These are phyloP conservation scores for Mechanitis mazaeus DNA, from an alignment of 2,888 invertebrate species.

Conservation along the genomic window DNA sequence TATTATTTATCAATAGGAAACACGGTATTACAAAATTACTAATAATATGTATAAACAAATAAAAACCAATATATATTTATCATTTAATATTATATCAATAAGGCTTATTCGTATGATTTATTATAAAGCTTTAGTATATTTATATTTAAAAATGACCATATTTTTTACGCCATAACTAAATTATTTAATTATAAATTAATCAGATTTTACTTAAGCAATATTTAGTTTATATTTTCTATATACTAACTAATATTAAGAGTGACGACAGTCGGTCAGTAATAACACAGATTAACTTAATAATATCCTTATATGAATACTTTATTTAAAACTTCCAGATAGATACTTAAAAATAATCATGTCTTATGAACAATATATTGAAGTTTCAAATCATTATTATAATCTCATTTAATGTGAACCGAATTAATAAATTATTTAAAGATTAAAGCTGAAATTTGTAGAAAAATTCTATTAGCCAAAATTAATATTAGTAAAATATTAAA, in stretches of 20 bases:
- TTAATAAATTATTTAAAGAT: conserved; percentile 5
- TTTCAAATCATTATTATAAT: not conserved
- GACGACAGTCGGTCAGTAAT: too few relatives aligned
- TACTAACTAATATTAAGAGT: too few relatives aligned
- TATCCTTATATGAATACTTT: not conserved
- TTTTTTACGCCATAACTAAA: conserved; percentile 1
- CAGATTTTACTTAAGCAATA: not conserved
- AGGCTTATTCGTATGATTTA: not conserved
- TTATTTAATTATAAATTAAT: not conserved
- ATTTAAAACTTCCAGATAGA: not conserved
- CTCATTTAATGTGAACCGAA: conserved; percentile 6
- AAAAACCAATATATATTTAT: not conserved
- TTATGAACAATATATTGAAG: not conserved
- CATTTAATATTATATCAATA: not conserved
- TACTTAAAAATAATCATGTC: not conserved
- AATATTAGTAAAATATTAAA: not conserved
- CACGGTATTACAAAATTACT: too few relatives aligned
- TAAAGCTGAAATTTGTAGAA: not conserved
- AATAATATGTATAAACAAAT: too few relatives aligned
- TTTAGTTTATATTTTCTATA: not conserved
- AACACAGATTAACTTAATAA: too few relatives aligned
- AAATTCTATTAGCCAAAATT: conserved; percentile 1
- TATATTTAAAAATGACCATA: not conserved
- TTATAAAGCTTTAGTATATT: not conserved
- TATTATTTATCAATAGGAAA: too few relatives aligned